Evolutionary conservation across 2,888 invertebrate species (phyloP).

Genomic region (Dioctria rufipes): DNA sequence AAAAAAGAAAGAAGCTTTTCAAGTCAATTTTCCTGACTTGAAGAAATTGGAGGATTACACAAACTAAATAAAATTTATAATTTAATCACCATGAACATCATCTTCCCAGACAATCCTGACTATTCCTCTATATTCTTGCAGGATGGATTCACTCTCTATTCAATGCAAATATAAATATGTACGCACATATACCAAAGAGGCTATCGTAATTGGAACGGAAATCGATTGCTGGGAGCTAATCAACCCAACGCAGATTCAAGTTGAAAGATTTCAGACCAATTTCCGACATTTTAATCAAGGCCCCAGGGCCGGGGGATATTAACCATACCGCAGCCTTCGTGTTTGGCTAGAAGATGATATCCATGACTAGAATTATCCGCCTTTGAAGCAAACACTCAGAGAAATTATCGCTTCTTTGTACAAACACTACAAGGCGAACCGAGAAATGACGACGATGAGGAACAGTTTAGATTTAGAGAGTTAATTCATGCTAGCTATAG

Average conservation of each 20-base stretch:
- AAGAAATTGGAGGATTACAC: slow-evolving; percentile 30
- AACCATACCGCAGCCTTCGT: slow-evolving; percentile 9
- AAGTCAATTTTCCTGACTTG: neutral
- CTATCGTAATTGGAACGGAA: slow-evolving; percentile 57
- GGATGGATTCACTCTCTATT: no score
- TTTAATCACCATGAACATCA: slow-evolving; percentile 28
- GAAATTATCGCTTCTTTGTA: slow-evolving; percentile 36
- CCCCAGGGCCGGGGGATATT: slow-evolving; percentile 35
- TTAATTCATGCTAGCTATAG: slow-evolving; percentile 18
- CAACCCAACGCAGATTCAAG: slow-evolving; percentile 47
- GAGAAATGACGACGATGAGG: neutral
- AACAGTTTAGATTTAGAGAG: slow-evolving; percentile 1
- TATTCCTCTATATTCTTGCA: neutral
- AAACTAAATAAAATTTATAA: slow-evolving; percentile 35
- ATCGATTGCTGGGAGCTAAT: slow-evolving; percentile 54
- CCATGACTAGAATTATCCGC: slow-evolving; percentile 29
- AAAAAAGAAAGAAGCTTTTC: slow-evolving; percentile 7
- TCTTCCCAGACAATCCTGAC: neutral
- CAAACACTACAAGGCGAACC: neutral
- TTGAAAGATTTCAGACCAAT: slow-evolving; percentile 56
- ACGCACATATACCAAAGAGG: neutral
- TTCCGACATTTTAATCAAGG: slow-evolving; percentile 56
- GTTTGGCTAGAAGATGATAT: slow-evolving; percentile 9
- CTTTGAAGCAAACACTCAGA: slow-evolving; percentile 33
- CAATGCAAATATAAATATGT: neutral